Evolutionary conservation across 2,797 vertebrate species (phyloP), one percentile per base, ranked within the genome.

Genomic region (Anguilla marmorata): DNA sequence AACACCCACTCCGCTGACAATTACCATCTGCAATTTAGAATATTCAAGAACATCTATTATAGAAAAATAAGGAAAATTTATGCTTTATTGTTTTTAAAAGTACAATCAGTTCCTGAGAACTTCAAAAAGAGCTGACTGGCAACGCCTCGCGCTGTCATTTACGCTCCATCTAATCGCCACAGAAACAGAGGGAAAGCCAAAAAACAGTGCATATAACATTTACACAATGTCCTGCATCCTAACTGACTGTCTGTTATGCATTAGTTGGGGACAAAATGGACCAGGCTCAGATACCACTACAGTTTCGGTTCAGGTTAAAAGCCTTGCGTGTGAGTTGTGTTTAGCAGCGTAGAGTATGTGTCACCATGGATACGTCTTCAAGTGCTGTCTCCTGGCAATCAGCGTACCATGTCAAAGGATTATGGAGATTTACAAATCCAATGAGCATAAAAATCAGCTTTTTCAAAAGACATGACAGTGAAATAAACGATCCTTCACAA

Each of bases 401-500:
- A 94, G 92, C 91, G 89, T 45, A 30, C 89, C 90, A 93, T 89
- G 91, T 90, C 88, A 92, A 90, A 93, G 92, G 89, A 93, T 91
- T 88, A 79, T 88, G 88, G 74, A 90, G 88, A 89, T 88, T 93
- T 92, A 95, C 91, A 91, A 89, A 8, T 41, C 9, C 27, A 21
- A 94, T 89, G 90, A 93, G 90, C 91, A 86, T 90, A 16, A 14
- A 89, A 93, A 85, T 92, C 92, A 91, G 94, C 92, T 92, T 92
- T 92, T 87, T 93, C 90, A 94, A 93, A 94, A 91, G 90, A 95
- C 96, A 95, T 92, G 94, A 93, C 91, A 92, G 56, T 58, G 94
- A 95, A 96, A 96, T 95, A 91, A 93, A 92, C 95, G 92, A 95
- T 94, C 94, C 94, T 91, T 90, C 85, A 89, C 90, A 90, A 90